A percentile compares a stretch with the other conserved stretches of the same genome.
Evolutionary conservation across 2,113 vertebrate genomes (phyloP).

Genomic region (Rana temporaria): DNA sequence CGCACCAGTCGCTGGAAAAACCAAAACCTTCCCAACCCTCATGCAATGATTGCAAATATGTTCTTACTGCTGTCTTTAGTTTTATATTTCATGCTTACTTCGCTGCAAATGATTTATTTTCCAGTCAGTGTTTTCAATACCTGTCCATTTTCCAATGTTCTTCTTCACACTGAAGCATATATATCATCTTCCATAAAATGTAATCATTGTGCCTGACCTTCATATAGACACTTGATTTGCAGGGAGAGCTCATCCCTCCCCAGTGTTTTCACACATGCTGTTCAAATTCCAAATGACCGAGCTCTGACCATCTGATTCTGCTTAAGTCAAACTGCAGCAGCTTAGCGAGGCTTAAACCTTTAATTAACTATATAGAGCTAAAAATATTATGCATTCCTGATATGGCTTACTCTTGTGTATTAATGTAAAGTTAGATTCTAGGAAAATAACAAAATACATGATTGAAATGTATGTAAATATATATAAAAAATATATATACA

Average conservation of each 20-base stretch:
- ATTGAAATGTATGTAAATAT: background rate
- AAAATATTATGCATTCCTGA: constrained; percentile 31
- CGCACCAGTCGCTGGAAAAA: background rate
- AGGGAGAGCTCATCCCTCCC: constrained; percentile 20
- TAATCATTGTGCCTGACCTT: constrained; percentile 36
- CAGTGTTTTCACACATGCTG: constrained; percentile 45
- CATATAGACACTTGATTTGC: constrained; percentile 24
- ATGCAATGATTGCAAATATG: background rate
- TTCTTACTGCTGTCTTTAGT: background rate
- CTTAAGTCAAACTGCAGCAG: constrained; percentile 43
- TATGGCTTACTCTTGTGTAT: background rate
- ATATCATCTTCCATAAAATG: constrained; percentile 17
- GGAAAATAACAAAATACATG: background rate
- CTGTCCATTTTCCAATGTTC: background rate
- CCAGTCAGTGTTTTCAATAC: background rate
- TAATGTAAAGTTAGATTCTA: no score
- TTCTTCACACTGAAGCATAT: constrained; percentile 5
- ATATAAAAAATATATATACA: background rate
- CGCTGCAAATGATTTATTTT: background rate
- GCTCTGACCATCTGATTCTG: constrained; percentile 40
- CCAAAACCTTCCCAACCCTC: background rate
- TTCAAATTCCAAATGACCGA: constrained; percentile 28
- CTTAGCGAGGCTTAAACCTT: constrained; percentile 34
- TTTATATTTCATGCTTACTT: background rate
- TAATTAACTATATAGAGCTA: constrained; percentile 31